phyloP scores from a whole-genome alignment of 2,888 invertebrate species.

The Ophioninae sp. region DNA sequence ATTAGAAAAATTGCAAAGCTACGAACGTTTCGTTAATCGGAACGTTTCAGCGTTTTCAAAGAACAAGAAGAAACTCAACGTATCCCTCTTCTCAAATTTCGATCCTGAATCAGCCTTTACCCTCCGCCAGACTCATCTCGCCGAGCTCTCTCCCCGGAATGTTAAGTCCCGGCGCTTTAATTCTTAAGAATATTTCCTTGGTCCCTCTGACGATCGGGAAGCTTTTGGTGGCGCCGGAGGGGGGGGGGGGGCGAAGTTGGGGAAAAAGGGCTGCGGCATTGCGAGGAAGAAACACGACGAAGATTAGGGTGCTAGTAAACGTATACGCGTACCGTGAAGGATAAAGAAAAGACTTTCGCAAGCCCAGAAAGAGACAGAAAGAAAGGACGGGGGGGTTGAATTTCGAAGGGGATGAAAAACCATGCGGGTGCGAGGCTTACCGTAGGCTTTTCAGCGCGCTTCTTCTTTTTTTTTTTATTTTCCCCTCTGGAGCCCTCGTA shows the following conservation, averaged over 20 bases:
- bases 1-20: neutral
- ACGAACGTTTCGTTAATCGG: neutral
- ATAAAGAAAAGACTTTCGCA: constrained; percentile 38
- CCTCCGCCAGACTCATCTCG: constrained; percentile 42
- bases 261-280: constrained; percentile 29
- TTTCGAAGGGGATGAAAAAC: constrained; percentile 17
- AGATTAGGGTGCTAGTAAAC: constrained; percentile 54
- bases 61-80: constrained; percentile 70
- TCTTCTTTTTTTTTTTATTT: neutral
- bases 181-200: constrained; percentile 81
- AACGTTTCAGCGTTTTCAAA: neutral
- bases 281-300: constrained; percentile 40
- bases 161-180: constrained; percentile 81
- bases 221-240: constrained; percentile 57
- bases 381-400: constrained; percentile 7
- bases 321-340: constrained; percentile 32
- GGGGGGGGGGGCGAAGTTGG: constrained; percentile 1
- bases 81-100: constrained; percentile 40
- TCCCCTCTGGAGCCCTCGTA: constrained; percentile 21
- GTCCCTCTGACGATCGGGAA: constrained; percentile 73
- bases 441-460: constrained; percentile 24
- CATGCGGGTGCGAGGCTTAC: constrained; percentile 28
- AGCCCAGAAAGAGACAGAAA: constrained; percentile 6
- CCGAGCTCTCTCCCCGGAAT: constrained; percentile 76
- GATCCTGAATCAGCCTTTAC: constrained; percentile 32